Base-by-base conservation (phyloP, 2,888 invertebrate genomes). In the Elegia similella region DNA sequence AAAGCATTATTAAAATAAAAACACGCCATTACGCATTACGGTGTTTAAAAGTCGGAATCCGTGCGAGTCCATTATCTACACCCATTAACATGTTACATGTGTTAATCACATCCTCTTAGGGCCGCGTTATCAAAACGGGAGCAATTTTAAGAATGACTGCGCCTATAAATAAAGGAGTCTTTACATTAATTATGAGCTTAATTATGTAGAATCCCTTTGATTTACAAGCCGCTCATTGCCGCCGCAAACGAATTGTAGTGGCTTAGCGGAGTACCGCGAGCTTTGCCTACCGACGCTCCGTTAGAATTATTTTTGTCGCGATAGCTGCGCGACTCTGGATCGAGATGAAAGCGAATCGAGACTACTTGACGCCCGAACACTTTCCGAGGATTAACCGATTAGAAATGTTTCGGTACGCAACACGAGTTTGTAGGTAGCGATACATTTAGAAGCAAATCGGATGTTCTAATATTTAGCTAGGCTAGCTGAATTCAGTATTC, bases 121-220 rank as follows among this genome's bases (percentile, higher is more conserved):
- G 71, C 66, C 69, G 73, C 71, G 76, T 88, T 85, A 88, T 88
- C 85, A 85, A 83, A 85, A 86, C 82, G 82, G 81, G 81, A 82
- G 82, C 84, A 84, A 85, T 87, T 87, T 88, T 87, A 88, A 90
- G 87, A 88, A 86, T 86, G 84, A 86, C 82, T 82, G 75, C 75
- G 79, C 75, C 88, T 87, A 89, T 89, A 89, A 89, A 89, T 89
- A 87, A 89, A 80, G 76, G 73, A 82, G 86, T 80, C 84, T 86
- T 87, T 87, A 88, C 88, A 89, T 90, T 89, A 89, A 90, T 90
- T 90, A 89, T 89, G 82, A 85, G 88, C 88, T 89, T 89, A 89
- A 90, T 91, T 87, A 88, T 86, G 84, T 88, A 82, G 88, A 88
- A 87, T 90, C 89, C 88, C 89, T 89, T 91, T 91, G 90, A 91